Base-by-base conservation (phyloP, 2,797 vertebrate species). In the Antrozous pallidus region DNA sequence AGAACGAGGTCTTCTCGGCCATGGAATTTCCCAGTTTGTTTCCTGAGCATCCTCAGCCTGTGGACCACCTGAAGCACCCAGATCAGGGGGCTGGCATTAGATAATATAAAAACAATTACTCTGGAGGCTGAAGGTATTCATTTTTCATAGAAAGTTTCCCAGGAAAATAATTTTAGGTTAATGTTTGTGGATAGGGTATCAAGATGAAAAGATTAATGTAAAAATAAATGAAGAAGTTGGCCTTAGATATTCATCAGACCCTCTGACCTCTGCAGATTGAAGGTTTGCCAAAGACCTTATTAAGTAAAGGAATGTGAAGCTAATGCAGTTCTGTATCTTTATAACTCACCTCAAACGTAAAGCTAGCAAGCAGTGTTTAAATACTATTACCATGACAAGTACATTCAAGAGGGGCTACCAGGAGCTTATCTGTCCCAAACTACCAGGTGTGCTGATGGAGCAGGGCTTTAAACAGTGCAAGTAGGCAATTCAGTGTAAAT, bases 161-260 rank as follows among this genome's bases (percentile, higher is more conserved):
- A 51, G 28, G 69, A 73, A 58, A 75, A 85, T 84, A 87, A 93
- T 88, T 94, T 93, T 86, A 81, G 18, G 42, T 42, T 77, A 75
- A 88, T 12, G 85, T 82, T 83, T 96, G 28, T 83, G 65, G 58
- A 38, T 74, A 90, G 22, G 26, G 4, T 75, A 83, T 75, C 45
- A 73, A 92, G 54, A 93, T 83, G 65, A 84, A 91, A 81, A 88
- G 47, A 86, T 38, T 13, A 81, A 95, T 31, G 3, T 73, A 54
- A 74, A 22, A n/a, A 83, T 80, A 85, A 63, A 71, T 36, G 54
- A 82, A 89, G 67, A 89, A 7, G 9, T 47, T 84, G 42, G 49
- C 77, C 26, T 70, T 86, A 63, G 65, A 89, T n/a, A 91, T 94
- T 91, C 33, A 78, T 69, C 22, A 80, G 31, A 74, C 65, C 40